Evolutionary conservation across 92 coral and sea anemone genomes (phyloP), one percentile per base, ranked within the genome.

Genomic region (Diadumene lineata): DNA sequence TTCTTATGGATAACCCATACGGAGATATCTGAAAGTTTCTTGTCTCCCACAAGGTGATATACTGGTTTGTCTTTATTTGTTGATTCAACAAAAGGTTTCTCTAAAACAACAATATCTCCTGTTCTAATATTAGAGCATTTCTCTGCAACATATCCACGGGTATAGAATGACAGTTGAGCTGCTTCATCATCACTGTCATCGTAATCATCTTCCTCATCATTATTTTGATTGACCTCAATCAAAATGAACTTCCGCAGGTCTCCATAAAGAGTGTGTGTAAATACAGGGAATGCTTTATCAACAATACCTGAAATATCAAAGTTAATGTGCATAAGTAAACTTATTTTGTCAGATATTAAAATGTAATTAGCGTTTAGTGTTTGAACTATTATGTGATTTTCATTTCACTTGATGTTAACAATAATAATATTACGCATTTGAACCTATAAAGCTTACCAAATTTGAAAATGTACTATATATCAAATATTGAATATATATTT

Each of bases 221-320:
- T 72, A 34, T 76, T 51, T 25, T 72, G 78, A 63, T 43, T 31
- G 27, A 70, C 72, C 43, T 86, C 84, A 29, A 24, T 51, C 34
- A 86, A 44, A 30, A 82, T 64, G 28, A 86, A 4, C 72, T 86
- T 86, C 33, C 87, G 79, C 17, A 86, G 72, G 60, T 77, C 72
- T 24, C 84, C 86, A 80, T 43, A 81, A 28, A 66, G 77, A 38
- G 31, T 31, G 10, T 74, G 67, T 11, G 19, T 1, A 44, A 81
- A 75, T 53, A 73, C 29, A 8, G 91, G 87, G 48, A 7, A 77
- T 32, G 81, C 81, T 30, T 68, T 77, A 2, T 57, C 63, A 1
- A 86, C 87, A 66, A 73, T 68, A 55, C 84, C 91, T 86, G 48
- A 15, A 30, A 50, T 10, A 16, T 25, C n/a, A 21, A 69, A 50